Base-by-base conservation (phyloP, 2,113 vertebrate species). In the Muntiacus reevesi region DNA sequence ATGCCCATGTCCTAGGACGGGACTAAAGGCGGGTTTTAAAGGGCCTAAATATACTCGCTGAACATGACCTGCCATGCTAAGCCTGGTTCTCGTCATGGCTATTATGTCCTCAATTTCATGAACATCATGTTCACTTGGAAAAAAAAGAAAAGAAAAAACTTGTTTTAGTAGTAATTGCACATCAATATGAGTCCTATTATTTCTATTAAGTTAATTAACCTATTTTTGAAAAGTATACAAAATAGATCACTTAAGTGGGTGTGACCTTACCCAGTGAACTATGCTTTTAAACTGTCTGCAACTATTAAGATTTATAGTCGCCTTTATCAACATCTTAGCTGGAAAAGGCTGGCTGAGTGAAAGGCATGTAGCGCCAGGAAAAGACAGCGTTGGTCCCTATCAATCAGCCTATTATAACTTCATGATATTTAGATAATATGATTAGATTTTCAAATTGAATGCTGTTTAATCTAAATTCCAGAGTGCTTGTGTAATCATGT, bases 161-260 rank as follows among this genome's bases (percentile, higher is more conserved):
- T 85, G 71, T 89, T 98, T 98, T 91, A 96, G 33, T 97, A 97
- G 62, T 84, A 98, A 95, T 87, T 8, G 30, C 47, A 98, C 98
- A 94, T 83, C 95, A 98, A 98, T 98, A 98, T 12, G 23, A 97
- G 97, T 89, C 96, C 97, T 95, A 97, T 98, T 97, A 21, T 98
- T 98, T 98, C 94, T 59, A 97, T 98, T 98, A 98, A 95, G 92
- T 94, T 94, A 97, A 98, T 98, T 98, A 98, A 85, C 88, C 92
- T 95, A 97, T 98, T 98, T 98, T 98, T 98, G 97, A 90, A 95
- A 98, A 97, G 82, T 97, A 97, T 90, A 86, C 95, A n/a, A 98
- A 98, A 97, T 97, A 97, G 60, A 97, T 97, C 97, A 95, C 19
- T 98, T 95, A 98, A 98, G n/a, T 59, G n/a, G 76, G 67, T 81